phyloP scores from a whole-genome alignment of 2,888 invertebrate genomes.

The Ochropleura plecta region DNA sequence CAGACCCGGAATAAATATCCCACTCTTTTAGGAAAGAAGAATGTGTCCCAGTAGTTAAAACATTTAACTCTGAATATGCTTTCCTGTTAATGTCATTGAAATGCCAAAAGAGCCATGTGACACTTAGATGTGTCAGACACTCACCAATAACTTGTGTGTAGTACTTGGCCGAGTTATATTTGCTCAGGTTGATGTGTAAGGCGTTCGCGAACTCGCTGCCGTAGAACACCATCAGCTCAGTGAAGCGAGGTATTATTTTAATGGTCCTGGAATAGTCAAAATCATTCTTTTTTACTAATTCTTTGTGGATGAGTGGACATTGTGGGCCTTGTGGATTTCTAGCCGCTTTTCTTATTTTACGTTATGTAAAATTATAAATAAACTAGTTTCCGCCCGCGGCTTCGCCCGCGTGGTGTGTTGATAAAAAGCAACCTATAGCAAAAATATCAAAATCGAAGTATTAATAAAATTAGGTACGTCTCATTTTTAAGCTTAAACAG shows the following conservation, averaged over 20 bases:
- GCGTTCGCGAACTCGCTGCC: conserved; percentile 73
- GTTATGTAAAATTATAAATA: too few species aligned
- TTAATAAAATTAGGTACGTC: too few species aligned
- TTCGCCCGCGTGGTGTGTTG: too few species aligned
- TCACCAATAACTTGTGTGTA: conserved; percentile 40
- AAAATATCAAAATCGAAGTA: too few species aligned
- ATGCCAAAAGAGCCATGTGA: not conserved
- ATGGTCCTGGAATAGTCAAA: conserved; percentile 69
- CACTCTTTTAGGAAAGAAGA: not conserved
- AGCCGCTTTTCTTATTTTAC: too few species aligned
- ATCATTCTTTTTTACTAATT: not conserved
- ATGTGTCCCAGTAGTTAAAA: not conserved
- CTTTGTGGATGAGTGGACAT: too few species aligned
- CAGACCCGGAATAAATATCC: not conserved
- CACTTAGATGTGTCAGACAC: not conserved
- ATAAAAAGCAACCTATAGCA: too few species aligned
- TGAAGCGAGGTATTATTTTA: conserved; percentile 72
- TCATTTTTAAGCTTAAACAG: too few species aligned
- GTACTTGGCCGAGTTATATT: conserved; percentile 38
- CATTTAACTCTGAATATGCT: not conserved
- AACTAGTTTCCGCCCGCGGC: too few species aligned
- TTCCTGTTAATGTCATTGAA: conserved; percentile 1
- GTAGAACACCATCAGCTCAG: conserved; percentile 77
- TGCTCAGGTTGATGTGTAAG: conserved; percentile 59
- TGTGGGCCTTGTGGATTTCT: too few species aligned